A percentile compares a stretch with the other conserved stretches of the same genome.
Evolutionary conservation across 2,888 invertebrate species (phyloP).

Genomic region (Dryobotodes eremita): DNA sequence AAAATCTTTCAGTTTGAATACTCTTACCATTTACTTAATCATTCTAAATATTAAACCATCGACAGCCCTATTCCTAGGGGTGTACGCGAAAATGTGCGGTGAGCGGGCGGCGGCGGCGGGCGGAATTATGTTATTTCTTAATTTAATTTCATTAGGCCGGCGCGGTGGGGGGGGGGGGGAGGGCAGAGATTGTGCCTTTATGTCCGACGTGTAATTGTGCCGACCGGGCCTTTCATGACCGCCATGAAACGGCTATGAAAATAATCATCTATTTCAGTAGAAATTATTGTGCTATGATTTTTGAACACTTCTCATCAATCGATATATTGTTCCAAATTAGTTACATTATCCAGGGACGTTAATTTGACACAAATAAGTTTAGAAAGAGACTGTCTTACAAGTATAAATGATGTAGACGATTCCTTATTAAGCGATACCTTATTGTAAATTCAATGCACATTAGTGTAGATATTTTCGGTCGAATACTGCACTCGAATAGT

Average conservation of each 20-base stretch:
- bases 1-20: neutral
- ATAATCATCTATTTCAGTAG: conserved; percentile 21
- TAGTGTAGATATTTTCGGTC: neutral
- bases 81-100: conserved; percentile 69
- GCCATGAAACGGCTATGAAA: conserved; percentile 43
- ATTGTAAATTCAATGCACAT: neutral
- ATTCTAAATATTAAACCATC: neutral
- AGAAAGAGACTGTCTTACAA: neutral
- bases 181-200: conserved; percentile 78
- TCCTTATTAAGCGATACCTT: too few species aligned
- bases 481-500: neutral
- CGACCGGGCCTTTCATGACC: conserved; percentile 45
- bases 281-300: conserved; percentile 33
- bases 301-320: neutral
- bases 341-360: too few species aligned
- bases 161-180: conserved; percentile 56
- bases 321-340: neutral
- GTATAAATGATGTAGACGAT: too few species aligned
- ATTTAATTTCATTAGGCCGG: conserved; percentile 88
- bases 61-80: conserved; percentile 62
- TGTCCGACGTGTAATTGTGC: conserved; percentile 58
- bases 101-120: conserved; percentile 69
- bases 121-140: conserved; percentile 86
- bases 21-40: neutral
- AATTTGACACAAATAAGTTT: neutral